phyloP scores from a whole-genome alignment of 2,113 vertebrate species.

The Epinephelus fuscoguttatus region DNA sequence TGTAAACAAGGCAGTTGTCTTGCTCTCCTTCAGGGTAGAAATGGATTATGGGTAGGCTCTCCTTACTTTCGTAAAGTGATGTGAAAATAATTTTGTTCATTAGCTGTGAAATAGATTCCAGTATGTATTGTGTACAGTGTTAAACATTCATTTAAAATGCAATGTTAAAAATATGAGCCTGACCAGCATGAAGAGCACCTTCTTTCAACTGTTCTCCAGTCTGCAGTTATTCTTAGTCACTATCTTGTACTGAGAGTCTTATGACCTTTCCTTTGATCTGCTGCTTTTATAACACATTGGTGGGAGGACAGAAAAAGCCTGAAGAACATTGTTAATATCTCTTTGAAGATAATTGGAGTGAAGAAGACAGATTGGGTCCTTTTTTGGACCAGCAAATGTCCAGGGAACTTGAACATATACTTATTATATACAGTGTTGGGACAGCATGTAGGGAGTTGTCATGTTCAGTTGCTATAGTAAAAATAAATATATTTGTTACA shows the following conservation, averaged over 20 bases:
- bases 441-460: background rate
- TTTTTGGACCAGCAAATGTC: constrained; percentile 17
- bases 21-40: constrained; percentile 22
- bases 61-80: constrained; percentile 3
- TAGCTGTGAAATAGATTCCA: background rate
- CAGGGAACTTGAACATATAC: background rate
- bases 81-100: background rate
- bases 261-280: constrained; percentile 54
- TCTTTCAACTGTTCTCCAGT: background rate
- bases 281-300: constrained; percentile 14
- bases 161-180: background rate
- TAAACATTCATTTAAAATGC: background rate
- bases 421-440: background rate
- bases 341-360: constrained; percentile 46
- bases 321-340: constrained; percentile 37
- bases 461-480: background rate
- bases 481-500: background rate
- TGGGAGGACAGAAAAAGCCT: constrained; percentile 19
- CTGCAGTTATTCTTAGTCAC: constrained; percentile 33
- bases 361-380: constrained; percentile 2
- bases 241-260: constrained; percentile 9
- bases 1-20: constrained; percentile 10
- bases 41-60: background rate
- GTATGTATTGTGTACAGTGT: background rate
- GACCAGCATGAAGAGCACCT: constrained; percentile 5